A percentile compares a stretch with the other conserved stretches of the same genome.
These are phyloP conservation scores for Oasisia sp. DNA, from an alignment of 2,888 invertebrate genomes.

Conservation along the genomic window DNA sequence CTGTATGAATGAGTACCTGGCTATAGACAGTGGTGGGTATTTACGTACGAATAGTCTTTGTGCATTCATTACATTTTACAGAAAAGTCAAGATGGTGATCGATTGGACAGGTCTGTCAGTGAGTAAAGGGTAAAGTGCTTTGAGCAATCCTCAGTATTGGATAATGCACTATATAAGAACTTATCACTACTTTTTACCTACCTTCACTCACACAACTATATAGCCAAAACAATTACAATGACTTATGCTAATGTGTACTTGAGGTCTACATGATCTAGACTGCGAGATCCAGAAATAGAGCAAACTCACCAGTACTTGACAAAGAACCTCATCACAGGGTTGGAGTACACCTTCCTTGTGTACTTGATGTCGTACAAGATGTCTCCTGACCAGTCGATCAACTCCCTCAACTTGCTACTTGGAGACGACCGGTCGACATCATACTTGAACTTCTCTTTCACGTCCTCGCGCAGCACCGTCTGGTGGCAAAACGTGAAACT, in stretches of 20 bases:
- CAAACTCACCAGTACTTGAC: constrained; percentile 57
- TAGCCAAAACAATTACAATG: neutral
- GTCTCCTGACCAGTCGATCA: constrained; percentile 64
- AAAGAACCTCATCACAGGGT: constrained; percentile 53
- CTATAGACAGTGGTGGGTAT: no score
- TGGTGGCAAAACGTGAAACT: constrained; percentile 35
- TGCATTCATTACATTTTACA: no score
- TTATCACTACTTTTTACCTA: constrained; percentile 57
- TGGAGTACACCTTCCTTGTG: constrained; percentile 54
- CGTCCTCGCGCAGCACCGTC: constrained; percentile 61
- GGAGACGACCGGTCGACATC: constrained; percentile 63
- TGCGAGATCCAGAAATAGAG: neutral
- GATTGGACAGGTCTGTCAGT: no score
- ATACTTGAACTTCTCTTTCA: constrained; percentile 65
- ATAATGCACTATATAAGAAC: no score
- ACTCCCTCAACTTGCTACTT: constrained; percentile 64
- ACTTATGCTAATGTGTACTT: neutral
- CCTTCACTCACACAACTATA: constrained; percentile 56
- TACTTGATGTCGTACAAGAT: constrained; percentile 65
- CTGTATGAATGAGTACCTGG: no score
- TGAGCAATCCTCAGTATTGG: no score
- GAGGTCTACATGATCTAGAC: neutral
- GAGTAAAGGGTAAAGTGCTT: no score
- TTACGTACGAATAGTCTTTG: no score
- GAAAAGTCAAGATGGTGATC: no score